These are phyloP conservation scores for Pseudoatta argentina DNA, from an alignment of 1,140 invertebrate genomes.

Conservation along the genomic window DNA sequence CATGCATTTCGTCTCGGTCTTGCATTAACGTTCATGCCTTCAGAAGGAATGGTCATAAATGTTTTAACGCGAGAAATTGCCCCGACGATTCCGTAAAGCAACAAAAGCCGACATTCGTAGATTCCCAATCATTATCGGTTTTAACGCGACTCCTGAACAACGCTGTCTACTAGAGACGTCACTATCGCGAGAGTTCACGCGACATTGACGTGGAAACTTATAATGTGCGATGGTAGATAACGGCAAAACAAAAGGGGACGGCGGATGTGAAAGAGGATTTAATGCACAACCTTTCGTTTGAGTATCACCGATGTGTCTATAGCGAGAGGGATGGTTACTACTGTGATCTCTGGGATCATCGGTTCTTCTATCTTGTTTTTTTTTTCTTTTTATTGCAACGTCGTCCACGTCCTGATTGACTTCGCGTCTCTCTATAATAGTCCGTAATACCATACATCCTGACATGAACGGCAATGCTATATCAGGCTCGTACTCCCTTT, in stretches of 20 bases:
- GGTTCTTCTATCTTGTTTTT: background rate
- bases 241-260: slow-evolving; percentile 58
- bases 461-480: slow-evolving; percentile 2
- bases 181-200: slow-evolving; percentile 39
- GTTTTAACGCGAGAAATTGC: slow-evolving; percentile 37
- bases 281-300: slow-evolving; percentile 74
- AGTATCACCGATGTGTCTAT: slow-evolving; percentile 58
- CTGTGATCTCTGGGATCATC: background rate
- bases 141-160: background rate
- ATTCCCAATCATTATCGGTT: slow-evolving; percentile 36
- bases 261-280: slow-evolving; percentile 61
- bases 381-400: slow-evolving; percentile 9
- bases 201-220: slow-evolving; percentile 16
- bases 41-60: background rate
- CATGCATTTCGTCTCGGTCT: background rate
- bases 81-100: background rate
- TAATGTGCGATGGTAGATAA: slow-evolving; percentile 27
- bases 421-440: slow-evolving; percentile 24
- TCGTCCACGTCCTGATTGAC: background rate
- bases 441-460: slow-evolving; percentile 37
- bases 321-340: slow-evolving; percentile 25
- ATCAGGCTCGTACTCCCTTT: slow-evolving; percentile 49
- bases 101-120: background rate
- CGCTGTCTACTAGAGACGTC: slow-evolving; percentile 3
- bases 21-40: background rate